phyloP scores from a whole-genome alignment of 2,113 vertebrate genomes.

The Aplodontia rufa region DNA sequence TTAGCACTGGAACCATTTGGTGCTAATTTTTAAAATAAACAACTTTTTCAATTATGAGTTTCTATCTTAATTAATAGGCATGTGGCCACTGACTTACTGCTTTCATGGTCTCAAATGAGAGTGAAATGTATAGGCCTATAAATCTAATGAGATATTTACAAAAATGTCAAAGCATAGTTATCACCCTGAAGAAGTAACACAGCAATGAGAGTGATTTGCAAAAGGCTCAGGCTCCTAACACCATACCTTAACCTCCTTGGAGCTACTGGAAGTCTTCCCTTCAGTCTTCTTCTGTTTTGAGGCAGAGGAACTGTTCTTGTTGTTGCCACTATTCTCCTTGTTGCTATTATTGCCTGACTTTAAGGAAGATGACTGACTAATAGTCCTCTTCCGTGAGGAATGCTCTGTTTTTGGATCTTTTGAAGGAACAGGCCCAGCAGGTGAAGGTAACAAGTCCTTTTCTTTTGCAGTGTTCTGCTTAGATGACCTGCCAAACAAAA shows the following conservation, averaged over 20 bases:
- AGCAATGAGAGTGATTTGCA: neutral
- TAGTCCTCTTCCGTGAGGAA: constrained; percentile 92
- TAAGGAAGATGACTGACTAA: constrained; percentile 93
- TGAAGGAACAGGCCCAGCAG: constrained; percentile 89
- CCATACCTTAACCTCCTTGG: constrained; percentile 92
- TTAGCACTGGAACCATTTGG: neutral
- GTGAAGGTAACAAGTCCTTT: constrained; percentile 94
- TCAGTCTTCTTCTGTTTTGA: constrained; percentile 95
- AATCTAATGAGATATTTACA: neutral
- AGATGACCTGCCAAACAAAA: constrained; percentile 85
- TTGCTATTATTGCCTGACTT: constrained; percentile 89
- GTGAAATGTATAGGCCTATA: neutral
- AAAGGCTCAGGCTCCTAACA: neutral
- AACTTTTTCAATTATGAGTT: constrained; percentile 11
- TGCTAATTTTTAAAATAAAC: neutral
- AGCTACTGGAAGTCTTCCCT: constrained; percentile 89
- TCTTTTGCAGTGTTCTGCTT: constrained; percentile 93
- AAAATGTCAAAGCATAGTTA: neutral
- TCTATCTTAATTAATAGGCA: neutral
- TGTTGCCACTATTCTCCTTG: constrained; percentile 90
- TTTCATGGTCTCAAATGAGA: constrained; percentile 16
- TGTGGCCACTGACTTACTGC: neutral
- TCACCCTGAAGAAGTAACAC: neutral
- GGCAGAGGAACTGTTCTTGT: constrained; percentile 86
- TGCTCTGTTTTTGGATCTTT: constrained; percentile 94